Evolutionary conservation across 2,888 invertebrate species (phyloP), one percentile per base, ranked within the genome.

Genomic region (Synergus umbraculus): DNA sequence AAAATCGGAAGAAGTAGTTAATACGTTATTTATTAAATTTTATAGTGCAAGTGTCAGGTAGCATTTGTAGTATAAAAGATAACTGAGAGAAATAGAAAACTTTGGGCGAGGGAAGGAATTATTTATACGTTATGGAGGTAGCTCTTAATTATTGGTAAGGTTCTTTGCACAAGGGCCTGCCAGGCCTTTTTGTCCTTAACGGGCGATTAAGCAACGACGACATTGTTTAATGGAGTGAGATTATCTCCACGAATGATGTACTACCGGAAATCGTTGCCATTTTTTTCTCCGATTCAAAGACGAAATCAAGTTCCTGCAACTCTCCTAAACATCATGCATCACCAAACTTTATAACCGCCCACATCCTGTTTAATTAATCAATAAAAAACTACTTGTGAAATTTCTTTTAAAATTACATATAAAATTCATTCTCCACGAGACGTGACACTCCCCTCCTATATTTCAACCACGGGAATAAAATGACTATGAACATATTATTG

Each of bases 141-240:
- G 73, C n/a, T 73, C 73, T 73, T 73, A 41, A 73, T 73, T 66
- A 46, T 37, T 58, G 18, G 49, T 73, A 73, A 73, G 54, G 73
- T 73, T 73, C n/a, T n/a, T 12, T 49, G 49, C 29, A 73, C 29
- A 49, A 73, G 49, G 54, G 37, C 29, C 49, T 37, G 54, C 41
- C 37, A 43, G 44, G 54, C 73, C 37, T 73, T 73, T 41, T 73
- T n/a, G 54, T 37, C 73, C 37, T 73, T 54, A 54, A 37, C 73
- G 73, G 49, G 54, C 73, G 73, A 73, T 73, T 73, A 73, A 73
- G 37, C 37, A 54, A 54, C 54, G 73, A 41, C 73, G 73, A 73
- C 73, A n/a, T 73, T 73, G 73, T 54, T 73, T 73, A 73, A 73
- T 73, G 73, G 73, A 58, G 49, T 54, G 73, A 73, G 73, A 73